Percentiles rank a stretch among this genome's conserved stretches.
These are phyloP conservation scores for Loripinus fragilis DNA, from an alignment of 2,888 invertebrate species.

Conservation along the genomic window DNA sequence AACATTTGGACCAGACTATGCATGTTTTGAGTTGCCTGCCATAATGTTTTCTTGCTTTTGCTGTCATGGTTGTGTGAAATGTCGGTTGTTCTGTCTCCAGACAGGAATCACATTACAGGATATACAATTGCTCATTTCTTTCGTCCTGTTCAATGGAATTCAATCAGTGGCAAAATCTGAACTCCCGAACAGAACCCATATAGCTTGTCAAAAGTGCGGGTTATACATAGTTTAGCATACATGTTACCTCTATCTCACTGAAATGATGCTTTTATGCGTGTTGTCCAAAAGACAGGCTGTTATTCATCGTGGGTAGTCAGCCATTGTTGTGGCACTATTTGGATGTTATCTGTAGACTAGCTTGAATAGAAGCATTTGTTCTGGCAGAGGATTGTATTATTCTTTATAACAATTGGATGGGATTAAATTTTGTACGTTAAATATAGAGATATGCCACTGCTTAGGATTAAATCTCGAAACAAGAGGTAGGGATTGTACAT, in stretches of 20 bases:
- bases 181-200: not conserved
- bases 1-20: too few relatives aligned
- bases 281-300: not conserved
- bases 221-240: not conserved
- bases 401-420: not conserved
- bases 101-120: slow-evolving; percentile 8
- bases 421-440: not conserved
- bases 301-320: not conserved
- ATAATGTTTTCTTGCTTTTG: too few relatives aligned
- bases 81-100: too few relatives aligned
- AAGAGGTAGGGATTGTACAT: not conserved
- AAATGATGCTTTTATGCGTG: not conserved
- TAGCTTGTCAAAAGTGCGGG: not conserved
- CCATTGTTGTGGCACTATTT: not conserved
- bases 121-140: slow-evolving; percentile 12
- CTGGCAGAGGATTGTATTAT: not conserved
- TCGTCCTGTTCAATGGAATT: not conserved
- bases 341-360: not conserved
- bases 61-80: too few relatives aligned
- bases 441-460: not conserved
- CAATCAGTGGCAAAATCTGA: not conserved
- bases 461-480: slow-evolving; percentile 5
- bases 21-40: too few relatives aligned
- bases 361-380: not conserved
- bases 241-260: not conserved